phyloP scores from a whole-genome alignment of 2,113 vertebrate genomes.

The Poeciliopsis prolifica region DNA sequence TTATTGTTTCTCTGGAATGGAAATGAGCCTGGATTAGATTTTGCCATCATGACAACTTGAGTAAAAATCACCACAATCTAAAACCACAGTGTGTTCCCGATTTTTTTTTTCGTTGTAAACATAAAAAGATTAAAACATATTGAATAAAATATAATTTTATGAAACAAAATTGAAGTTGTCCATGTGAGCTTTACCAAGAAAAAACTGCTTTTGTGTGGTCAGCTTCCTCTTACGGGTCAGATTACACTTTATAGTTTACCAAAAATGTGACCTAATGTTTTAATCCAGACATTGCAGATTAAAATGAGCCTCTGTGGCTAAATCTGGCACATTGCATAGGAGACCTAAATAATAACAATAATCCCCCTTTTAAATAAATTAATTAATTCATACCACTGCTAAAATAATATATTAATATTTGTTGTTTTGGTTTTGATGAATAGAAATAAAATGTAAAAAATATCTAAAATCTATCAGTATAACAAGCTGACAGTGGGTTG shows the following conservation, averaged over 20 bases:
- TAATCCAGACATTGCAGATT: not conserved
- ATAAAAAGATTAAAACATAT: too few species aligned
- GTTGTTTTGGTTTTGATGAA: not conserved
- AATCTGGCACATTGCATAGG: not conserved
- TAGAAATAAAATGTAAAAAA: not conserved
- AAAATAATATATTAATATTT: too few species aligned
- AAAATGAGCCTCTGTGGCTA: not conserved
- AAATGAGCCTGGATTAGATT: not conserved
- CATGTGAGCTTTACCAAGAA: not conserved
- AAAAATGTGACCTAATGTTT: not conserved
- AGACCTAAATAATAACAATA: not conserved
- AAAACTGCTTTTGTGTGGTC: not conserved
- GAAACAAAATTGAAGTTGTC: not conserved
- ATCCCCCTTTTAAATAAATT: not conserved
- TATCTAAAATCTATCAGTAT: not conserved
- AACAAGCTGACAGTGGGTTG: not conserved
- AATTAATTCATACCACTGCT: not conserved
- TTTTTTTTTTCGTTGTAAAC: too few species aligned
- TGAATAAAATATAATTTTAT: too few species aligned
- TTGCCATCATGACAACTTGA: not conserved
- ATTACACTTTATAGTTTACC: not conserved
- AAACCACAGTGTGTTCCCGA: not conserved
- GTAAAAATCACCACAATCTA: not conserved
- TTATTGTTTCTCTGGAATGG: constrained; percentile 5
- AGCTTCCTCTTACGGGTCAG: not conserved